A percentile compares a stretch with the other conserved stretches of the same genome.
These are phyloP conservation scores for Ctenosaura bakeri DNA, from an alignment of 2,797 vertebrate species.

Conservation along the genomic window DNA sequence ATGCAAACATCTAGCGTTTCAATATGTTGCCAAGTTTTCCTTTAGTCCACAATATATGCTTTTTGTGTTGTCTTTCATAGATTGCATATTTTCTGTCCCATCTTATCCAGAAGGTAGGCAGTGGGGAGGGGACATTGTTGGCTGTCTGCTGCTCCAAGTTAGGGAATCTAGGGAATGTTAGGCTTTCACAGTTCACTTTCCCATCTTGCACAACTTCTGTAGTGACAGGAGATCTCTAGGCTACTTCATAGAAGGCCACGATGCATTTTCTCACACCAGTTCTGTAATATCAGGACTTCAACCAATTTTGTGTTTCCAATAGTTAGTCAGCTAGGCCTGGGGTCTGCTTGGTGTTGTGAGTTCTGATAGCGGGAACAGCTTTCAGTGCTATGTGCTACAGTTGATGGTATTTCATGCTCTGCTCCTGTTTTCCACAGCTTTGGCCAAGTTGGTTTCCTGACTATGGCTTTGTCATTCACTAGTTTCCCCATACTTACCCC, in stretches of 20 bases:
- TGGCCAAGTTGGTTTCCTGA: conserved; percentile 81
- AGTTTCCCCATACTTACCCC: conserved; percentile 74
- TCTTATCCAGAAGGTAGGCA: background rate
- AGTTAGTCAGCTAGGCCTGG: conserved; percentile 43
- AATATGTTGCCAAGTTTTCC: conserved; percentile 17
- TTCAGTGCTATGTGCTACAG: conserved; percentile 47
- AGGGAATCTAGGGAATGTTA: background rate
- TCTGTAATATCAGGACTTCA: conserved; percentile 52
- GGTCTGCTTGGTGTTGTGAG: conserved; percentile 67
- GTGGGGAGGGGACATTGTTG: too few relatives aligned
- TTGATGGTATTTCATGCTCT: conserved; percentile 64
- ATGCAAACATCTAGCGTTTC: background rate
- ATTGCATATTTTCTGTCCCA: background rate
- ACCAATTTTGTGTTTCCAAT: conserved; percentile 28
- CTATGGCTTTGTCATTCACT: conserved; percentile 75
- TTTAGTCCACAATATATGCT: background rate
- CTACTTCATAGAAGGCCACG: background rate
- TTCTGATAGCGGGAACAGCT: conserved; percentile 61
- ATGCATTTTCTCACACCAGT: background rate
- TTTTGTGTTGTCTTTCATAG: background rate
- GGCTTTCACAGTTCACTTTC: too few relatives aligned
- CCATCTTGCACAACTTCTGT: too few relatives aligned
- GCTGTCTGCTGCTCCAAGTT: background rate
- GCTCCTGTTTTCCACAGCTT: conserved; percentile 76
- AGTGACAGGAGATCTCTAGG: background rate